Base-by-base conservation (phyloP, 2,888 invertebrate species). In the Xestia xanthographa region DNA sequence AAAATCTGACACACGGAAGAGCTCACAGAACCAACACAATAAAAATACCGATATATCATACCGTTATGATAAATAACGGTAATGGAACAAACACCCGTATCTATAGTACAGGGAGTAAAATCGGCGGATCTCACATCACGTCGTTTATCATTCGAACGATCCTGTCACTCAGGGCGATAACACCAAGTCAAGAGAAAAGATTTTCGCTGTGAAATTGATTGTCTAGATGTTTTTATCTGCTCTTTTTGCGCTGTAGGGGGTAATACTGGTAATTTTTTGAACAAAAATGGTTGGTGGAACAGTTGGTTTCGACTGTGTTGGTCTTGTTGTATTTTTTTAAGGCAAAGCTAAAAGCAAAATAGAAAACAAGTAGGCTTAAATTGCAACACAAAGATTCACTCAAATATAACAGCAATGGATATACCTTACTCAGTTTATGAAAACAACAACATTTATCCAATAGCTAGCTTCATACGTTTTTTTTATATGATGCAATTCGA, bases 81-180 rank as follows among this genome's bases (percentile, higher is more conserved):
- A 68, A 72, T 69, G 63, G 69, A 79, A 75, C 66, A 87, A 84
- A 86, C 80, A 69, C 75, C 68, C 60, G 12, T 73, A 75, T 50
- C 68, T 69, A 50, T 66, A 63, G 41, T 63, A 41, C n/a, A 63
- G 66, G 48, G 45, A 72, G 56, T 73, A 48, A 80, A 73, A 77
- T 78, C 72, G 26, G 29, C 48, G 75, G 74, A 88, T 83, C 72
- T 77, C 65, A 38, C 63, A 34, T 60, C 60, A 41, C 75, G 56
- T 81, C 88, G 68, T 88, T 85, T 80, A 80, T 88, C 89, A 88
- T 81, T 75, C 62, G 20, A 83, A 88, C 80, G 80, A 80, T 86
- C 71, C 85, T 82, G 87, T 83, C 87, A 82, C 68, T 83, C 79
- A 67, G 43, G n/a, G 6, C 56, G 79, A 80, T 84, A 82, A 72